These are phyloP conservation scores for Pseudomyrmex flavicornis DNA, from an alignment of 1,140 invertebrate genomes.

Conservation along the genomic window DNA sequence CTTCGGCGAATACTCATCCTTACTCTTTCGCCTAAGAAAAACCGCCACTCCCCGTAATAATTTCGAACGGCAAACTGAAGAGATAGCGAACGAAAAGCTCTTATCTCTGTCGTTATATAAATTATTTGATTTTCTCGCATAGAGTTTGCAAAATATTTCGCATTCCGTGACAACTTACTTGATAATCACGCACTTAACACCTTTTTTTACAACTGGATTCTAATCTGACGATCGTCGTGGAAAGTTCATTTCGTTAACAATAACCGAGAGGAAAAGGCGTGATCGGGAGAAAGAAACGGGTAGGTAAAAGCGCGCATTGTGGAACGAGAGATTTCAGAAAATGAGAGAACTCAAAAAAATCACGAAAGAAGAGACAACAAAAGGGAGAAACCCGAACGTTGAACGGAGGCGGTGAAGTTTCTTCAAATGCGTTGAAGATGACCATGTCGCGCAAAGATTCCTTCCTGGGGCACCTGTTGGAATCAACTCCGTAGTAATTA, in stretches of 20 bases:
- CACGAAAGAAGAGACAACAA: background rate
- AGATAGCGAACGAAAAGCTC: background rate
- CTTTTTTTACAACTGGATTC: no score
- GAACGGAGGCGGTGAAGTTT: background rate
- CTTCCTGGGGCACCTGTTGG: conserved; percentile 51
- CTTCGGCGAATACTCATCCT: conserved; percentile 28
- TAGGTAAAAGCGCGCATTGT: background rate
- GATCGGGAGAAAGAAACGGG: no score
- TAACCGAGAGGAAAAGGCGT: background rate
- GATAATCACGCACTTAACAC: no score
- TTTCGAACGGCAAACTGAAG: background rate
- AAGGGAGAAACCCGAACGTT: background rate
- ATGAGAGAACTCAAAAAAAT: background rate
- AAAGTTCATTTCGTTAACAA: background rate
- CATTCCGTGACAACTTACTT: no score
- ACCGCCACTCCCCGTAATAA: background rate
- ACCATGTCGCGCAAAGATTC: conserved; percentile 40
- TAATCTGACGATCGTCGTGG: no score
- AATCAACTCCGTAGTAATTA: conserved; percentile 71
- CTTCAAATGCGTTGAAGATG: background rate
- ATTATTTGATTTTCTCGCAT: no score
- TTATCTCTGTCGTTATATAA: no score
- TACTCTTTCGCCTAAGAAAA: conserved; percentile 16
- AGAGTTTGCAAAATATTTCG: no score
- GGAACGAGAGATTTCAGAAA: no score